Base-by-base conservation (phyloP, 2,113 vertebrate genomes). In the Psephotus haematonotus region DNA sequence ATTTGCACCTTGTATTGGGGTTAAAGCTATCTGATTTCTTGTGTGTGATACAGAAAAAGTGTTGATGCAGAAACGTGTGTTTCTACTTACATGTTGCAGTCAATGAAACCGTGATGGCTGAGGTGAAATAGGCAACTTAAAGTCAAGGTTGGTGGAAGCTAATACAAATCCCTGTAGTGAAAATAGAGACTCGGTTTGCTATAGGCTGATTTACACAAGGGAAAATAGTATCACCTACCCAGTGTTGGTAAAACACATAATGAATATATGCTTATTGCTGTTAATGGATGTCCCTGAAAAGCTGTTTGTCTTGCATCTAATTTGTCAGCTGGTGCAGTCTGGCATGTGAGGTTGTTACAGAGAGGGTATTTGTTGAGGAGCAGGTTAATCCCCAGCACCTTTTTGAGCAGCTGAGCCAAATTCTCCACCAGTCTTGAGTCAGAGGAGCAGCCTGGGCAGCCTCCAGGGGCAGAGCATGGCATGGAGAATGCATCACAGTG, bases 171-270 rank as follows among this genome's bases (percentile, higher is more conserved):
- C 19, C 14, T 65, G 37, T 47, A 57, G 44, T 86, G 81, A 92
- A 93, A 90, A 86, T 55, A 79, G 65, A 52, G 49, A 43, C 88
- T 82, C 82, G 37, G 31, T 93, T 94, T 88, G 13, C 65, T 90
- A 4, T 53, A 50, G 75, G 27, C 33, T 67, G n/a, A 74, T 75
- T 68, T 78, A 68, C 31, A 17, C 2, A 7, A 70, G 43, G 17
- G 33, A 78, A 46, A 75, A 82, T n/a, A 17, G 19, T 79, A 8
- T n/a, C 57, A 22, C 27, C 74, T 84, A 17, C 25, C 24, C 59
- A 28, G 39, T 50, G 17, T 0, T 90, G 67, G 70, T 88, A 72
- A 50, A 75, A 85, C 27, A 33, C 37, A 6, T 27, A 22, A 77
- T 20, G 55, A 53, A 46, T 53, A 41, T 67, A 11, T 75, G 15